These are phyloP conservation scores for Echiichthys vipera DNA, from an alignment of 2,797 vertebrate species.

Conservation along the genomic window DNA sequence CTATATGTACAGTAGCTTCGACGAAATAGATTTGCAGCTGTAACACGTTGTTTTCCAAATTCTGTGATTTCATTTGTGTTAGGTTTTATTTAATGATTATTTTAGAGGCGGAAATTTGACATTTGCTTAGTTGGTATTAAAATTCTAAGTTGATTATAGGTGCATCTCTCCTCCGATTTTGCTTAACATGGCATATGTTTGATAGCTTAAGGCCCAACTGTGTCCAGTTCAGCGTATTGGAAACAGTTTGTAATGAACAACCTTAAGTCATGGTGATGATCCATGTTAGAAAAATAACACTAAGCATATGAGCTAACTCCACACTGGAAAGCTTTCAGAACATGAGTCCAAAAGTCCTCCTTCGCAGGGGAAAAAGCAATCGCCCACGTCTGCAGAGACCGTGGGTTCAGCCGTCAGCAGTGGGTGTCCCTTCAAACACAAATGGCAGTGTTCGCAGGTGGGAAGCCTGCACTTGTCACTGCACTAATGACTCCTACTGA, in stretches of 20 bases:
- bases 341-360: conserved; percentile 74
- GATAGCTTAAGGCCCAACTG: conserved; percentile 15
- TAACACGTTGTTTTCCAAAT: conserved; percentile 2
- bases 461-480: conserved; percentile 72
- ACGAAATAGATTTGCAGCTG: not conserved
- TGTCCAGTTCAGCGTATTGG: conserved; percentile 26
- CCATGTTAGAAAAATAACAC: conserved; percentile 27
- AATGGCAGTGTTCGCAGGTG: conserved; percentile 74
- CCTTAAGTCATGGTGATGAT: conserved; percentile 25
- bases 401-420: conserved; percentile 60
- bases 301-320: conserved; percentile 52
- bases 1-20: not conserved
- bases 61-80: not conserved
- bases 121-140: conserved; percentile 2
- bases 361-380: conserved; percentile 70
- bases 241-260: conserved; percentile 26
- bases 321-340: conserved; percentile 64
- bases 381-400: conserved; percentile 58
- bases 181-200: conserved; percentile 4
- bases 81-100: conserved; percentile 2
- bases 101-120: not conserved
- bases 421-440: conserved; percentile 69
- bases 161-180: conserved; percentile 5
- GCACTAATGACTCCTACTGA: conserved; percentile 63
- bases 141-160: conserved; percentile 6